These are phyloP conservation scores for Zophobas atratus DNA, from an alignment of 1,140 invertebrate genomes.

Conservation along the genomic window DNA sequence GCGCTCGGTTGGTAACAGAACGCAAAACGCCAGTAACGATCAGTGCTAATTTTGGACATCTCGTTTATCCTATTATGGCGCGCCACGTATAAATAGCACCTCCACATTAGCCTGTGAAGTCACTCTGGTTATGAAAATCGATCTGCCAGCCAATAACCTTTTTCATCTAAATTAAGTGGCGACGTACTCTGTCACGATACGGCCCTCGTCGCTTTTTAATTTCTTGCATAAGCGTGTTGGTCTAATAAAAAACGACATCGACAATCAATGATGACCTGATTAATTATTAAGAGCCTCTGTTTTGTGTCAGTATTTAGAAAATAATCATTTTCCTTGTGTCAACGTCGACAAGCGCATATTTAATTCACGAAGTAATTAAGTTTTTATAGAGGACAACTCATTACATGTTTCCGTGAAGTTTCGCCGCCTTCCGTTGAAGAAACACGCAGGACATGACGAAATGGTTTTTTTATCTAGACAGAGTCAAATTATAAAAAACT, in stretches of 20 bases:
- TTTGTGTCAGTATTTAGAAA: neutral
- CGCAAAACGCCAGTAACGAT: too few relatives aligned
- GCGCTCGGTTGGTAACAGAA: too few relatives aligned
- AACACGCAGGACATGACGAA: too few relatives aligned
- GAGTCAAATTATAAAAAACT: too few relatives aligned
- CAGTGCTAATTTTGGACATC: too few relatives aligned
- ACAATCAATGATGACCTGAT: slow-evolving; percentile 9
- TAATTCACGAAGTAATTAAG: slow-evolving; percentile 17
- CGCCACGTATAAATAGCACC: too few relatives aligned
- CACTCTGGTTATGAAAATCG: too few relatives aligned
- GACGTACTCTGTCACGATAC: neutral
- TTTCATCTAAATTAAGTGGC: too few relatives aligned
- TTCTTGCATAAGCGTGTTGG: neutral
- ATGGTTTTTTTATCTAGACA: too few relatives aligned
- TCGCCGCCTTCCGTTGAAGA: neutral
- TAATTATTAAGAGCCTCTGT: slow-evolving; percentile 2
- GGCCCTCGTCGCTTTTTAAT: neutral
- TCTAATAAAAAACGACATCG: neutral
- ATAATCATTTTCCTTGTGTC: slow-evolving; percentile 17
- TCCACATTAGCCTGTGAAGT: too few relatives aligned
- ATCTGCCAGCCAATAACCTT: too few relatives aligned
- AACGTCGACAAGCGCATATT: slow-evolving; percentile 10
- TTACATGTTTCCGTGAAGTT: neutral
- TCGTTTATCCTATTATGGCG: too few relatives aligned
- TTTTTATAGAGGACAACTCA: slow-evolving; percentile 5